phyloP scores from a whole-genome alignment of 2,888 invertebrate species.

The Coenonympha glycerion region DNA sequence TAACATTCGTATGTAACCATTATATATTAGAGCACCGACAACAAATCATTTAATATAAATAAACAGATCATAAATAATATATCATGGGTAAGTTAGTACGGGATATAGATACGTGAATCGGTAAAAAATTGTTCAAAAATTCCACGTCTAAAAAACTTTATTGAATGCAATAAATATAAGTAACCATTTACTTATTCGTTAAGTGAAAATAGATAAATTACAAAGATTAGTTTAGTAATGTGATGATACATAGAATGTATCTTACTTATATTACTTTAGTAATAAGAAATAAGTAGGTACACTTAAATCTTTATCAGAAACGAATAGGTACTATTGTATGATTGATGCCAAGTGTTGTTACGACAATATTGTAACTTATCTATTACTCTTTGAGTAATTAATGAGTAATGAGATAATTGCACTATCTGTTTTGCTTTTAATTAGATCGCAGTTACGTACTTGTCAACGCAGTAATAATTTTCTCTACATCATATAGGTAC shows the following conservation, averaged over 20 bases:
- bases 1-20: conserved; percentile 18
- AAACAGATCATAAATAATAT: conserved; percentile 4
- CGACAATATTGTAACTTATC: conserved; percentile 25
- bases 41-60: conserved; percentile 15
- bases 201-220: not conserved
- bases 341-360: conserved; percentile 36
- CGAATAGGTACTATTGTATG: conserved; percentile 26
- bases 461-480: conserved; percentile 4
- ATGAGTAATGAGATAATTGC: conserved; percentile 56
- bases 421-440: conserved; percentile 38
- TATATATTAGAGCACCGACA: conserved; percentile 11
- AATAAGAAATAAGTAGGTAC: conserved; percentile 7
- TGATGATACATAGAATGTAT: too few relatives aligned
- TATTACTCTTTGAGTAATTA: conserved; percentile 44
- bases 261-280: conserved; percentile 3
- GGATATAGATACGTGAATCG: too few relatives aligned
- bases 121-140: too few relatives aligned
- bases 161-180: not conserved
- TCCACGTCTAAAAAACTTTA: not conserved
- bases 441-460: conserved; percentile 24
- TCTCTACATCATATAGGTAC: not conserved
- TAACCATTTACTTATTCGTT: not conserved
- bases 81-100: too few relatives aligned
- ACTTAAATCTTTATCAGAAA: conserved; percentile 2
- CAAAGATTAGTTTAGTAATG: not conserved